phyloP scores from a whole-genome alignment of 2,113 vertebrate species.

The Calidris pugnax region DNA sequence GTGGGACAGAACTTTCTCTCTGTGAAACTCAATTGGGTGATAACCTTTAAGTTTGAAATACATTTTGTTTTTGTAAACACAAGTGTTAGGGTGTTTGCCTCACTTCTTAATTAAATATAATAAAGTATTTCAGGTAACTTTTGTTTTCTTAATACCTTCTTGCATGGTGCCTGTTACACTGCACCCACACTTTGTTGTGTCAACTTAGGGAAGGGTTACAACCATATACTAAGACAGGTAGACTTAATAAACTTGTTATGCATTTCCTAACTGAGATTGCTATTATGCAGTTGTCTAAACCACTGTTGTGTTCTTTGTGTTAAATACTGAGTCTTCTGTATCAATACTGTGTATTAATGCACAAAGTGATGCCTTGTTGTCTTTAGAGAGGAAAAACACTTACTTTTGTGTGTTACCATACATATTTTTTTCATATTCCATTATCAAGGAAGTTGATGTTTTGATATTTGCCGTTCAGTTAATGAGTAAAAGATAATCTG shows the following conservation, averaged over 20 bases:
- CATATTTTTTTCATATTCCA: background rate
- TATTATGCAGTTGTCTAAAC: background rate
- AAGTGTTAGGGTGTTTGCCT: background rate
- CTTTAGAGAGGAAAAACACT: background rate
- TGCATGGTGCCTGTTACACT: accelerated
- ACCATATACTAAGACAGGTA: background rate
- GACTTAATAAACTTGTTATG: background rate
- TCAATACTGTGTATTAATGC: background rate
- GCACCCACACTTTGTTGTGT: background rate
- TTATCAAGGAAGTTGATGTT: background rate
- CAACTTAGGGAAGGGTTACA: background rate
- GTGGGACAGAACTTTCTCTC: background rate
- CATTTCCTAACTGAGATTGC: background rate
- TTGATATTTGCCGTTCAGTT: background rate
- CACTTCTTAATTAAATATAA: background rate
- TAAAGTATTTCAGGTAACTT: background rate
- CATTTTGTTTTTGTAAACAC: background rate
- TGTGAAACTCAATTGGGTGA: background rate
- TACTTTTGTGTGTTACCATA: background rate
- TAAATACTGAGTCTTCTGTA: background rate
- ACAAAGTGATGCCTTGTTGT: background rate
- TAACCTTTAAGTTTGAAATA: background rate
- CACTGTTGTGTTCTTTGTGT: background rate
- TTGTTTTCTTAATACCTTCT: background rate
- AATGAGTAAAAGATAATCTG: background rate